Evolutionary conservation across 2,113 vertebrate genomes (phyloP), one percentile per base, ranked within the genome.

Genomic region (Morone saxatilis): DNA sequence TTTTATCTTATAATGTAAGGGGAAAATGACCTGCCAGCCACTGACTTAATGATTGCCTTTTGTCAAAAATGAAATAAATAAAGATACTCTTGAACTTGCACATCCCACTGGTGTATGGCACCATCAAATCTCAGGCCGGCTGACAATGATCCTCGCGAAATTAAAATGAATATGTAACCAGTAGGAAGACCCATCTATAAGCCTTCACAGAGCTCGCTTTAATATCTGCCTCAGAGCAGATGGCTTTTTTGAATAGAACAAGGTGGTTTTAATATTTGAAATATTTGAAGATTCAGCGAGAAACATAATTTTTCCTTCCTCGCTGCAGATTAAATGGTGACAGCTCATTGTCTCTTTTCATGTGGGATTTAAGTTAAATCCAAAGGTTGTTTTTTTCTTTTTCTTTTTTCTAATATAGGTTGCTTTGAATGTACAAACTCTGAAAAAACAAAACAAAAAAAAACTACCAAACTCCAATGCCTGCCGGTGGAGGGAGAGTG

Each of bases 241-340:
- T 89, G 90, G 80, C 16, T 78, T 84, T 84, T 60, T 63, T 70
- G 25, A 90, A 90, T 77, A 74, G 83, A 90, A 90, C 78, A 84
- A 88, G 83, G 87, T 90, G 80, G 51, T 80, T 83, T 90, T 78
- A 86, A 92, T 90, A 82, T 89, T 86, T 82, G 65, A 90, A 93
- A 89, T 94, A 92, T 94, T 93, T 92, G 72, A 94, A 84, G 85
- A 94, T 91, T 94, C 90, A 93, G 88, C 83, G 19, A 89, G 80
- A 89, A 93, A 89, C 83, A 68, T 84, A 17, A 72, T 91, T 88
- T 81, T 81, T 74, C 43, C 48, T 22, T 74, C 76, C 74, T 87
- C 51, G 2, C 76, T 14, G 77, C 51, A 56, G 91, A 91, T 94
- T 95, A 91, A 89, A 92, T 38, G 45, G 79, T 84, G 91, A 93